Evolutionary conservation across 2,113 vertebrate genomes (phyloP).

Genomic region (Erythrocebus patas): DNA sequence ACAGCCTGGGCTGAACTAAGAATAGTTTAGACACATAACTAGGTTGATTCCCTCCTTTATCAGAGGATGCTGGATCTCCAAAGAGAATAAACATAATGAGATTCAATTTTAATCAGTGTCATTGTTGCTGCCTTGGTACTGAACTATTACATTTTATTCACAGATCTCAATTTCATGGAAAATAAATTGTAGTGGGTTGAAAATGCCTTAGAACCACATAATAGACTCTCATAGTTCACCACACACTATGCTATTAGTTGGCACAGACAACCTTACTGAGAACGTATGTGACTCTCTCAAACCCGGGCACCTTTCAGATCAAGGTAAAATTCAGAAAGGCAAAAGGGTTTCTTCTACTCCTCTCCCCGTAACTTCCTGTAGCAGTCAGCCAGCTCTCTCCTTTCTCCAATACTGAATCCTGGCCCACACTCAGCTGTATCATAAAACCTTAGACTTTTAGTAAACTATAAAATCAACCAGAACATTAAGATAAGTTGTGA

Average conservation of each 20-base stretch:
- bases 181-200: not conserved
- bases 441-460: slow-evolving; percentile 55
- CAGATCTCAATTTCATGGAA: slow-evolving; percentile 38
- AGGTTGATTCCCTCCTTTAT: not conserved
- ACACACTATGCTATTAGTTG: not conserved
- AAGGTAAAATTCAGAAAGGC: not conserved
- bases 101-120: slow-evolving; percentile 46
- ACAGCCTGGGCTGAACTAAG: not conserved
- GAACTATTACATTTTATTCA: slow-evolving; percentile 42
- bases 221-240: not conserved
- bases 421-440: not conserved
- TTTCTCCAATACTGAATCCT: slow-evolving; percentile 5
- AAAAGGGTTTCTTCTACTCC: not conserved
- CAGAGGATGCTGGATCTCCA: not conserved
- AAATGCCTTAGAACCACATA: not conserved
- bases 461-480: slow-evolving; percentile 59
- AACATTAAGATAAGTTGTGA: slow-evolving; percentile 54
- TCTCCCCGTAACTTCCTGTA: not conserved
- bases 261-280: not conserved
- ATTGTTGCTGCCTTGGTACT: not conserved
- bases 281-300: not conserved
- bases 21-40: not conserved
- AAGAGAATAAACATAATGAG: slow-evolving; percentile 5
- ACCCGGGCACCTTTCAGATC: not conserved
- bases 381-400: not conserved